Conservation (phyloP, 2,888 invertebrate genomes). For the Acleris literana region DNA sequence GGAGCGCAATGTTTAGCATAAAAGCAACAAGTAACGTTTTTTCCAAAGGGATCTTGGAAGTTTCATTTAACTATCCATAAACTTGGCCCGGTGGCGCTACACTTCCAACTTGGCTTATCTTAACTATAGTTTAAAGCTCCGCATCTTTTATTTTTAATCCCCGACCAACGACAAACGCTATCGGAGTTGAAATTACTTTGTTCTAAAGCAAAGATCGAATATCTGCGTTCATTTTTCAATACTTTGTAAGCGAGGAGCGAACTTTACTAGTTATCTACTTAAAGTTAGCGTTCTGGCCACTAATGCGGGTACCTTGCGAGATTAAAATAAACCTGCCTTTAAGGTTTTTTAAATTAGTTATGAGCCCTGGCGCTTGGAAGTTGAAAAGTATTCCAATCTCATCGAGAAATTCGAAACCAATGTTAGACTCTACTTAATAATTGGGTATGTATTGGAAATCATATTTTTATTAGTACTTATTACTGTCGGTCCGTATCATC, state of each 20-base stretch:
- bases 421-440: background rate
- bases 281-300: slow-evolving; percentile 41
- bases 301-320: slow-evolving; percentile 31
- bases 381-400: slow-evolving; percentile 1
- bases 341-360: slow-evolving; percentile 25
- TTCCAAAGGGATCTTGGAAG: slow-evolving; percentile 57
- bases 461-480: too few species aligned
- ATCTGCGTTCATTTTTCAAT: slow-evolving; percentile 76
- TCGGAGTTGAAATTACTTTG: slow-evolving; percentile 77
- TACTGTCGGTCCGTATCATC: too few species aligned
- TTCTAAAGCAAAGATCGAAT: slow-evolving; percentile 75
- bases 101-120: slow-evolving; percentile 68
- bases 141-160: slow-evolving; percentile 77
- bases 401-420: background rate
- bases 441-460: too few species aligned
- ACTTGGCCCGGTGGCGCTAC: slow-evolving; percentile 55
- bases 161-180: slow-evolving; percentile 63
- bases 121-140: slow-evolving; percentile 71
- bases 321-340: slow-evolving; percentile 24
- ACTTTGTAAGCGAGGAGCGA: slow-evolving; percentile 64
- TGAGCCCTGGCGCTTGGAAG: slow-evolving; percentile 2
- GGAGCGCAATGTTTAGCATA: background rate
- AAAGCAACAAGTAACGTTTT: slow-evolving; percentile 41
- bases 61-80: slow-evolving; percentile 64
- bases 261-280: slow-evolving; percentile 69